Conservation (phyloP, 2,797 vertebrate genomes). For the Pelobates cultripes region DNA sequence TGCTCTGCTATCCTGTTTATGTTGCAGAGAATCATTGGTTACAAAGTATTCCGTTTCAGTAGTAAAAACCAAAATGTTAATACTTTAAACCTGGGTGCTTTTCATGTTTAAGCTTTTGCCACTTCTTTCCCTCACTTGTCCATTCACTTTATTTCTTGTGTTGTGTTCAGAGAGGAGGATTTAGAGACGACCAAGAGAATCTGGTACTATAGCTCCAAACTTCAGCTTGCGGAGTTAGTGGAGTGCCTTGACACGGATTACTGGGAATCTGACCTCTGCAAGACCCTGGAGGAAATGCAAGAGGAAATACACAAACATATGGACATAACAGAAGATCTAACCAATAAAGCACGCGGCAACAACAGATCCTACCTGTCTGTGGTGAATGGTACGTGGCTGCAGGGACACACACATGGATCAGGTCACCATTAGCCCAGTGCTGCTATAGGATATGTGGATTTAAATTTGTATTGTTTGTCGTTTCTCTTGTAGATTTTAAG, state of each 20-base stretch:
- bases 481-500: too few relatives aligned
- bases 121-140: too few relatives aligned
- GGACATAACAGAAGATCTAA: slow-evolving; percentile 94
- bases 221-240: slow-evolving; percentile 90
- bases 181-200: slow-evolving; percentile 89
- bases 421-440: too few relatives aligned
- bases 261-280: slow-evolving; percentile 90
- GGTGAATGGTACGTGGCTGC: slow-evolving; percentile 81
- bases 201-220: slow-evolving; percentile 97
- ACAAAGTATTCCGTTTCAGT: too few relatives aligned
- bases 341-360: slow-evolving; percentile 90
- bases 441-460: too few relatives aligned
- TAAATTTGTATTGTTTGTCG: too few relatives aligned
- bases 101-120: too few relatives aligned
- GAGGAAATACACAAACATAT: slow-evolving; percentile 92
- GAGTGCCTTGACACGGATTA: slow-evolving; percentile 88
- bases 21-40: too few relatives aligned
- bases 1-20: too few relatives aligned
- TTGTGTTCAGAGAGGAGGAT: slow-evolving; percentile 86
- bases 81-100: too few relatives aligned
- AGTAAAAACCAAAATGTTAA: too few relatives aligned
- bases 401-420: too few relatives aligned
- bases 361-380: slow-evolving; percentile 92
- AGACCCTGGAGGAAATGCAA: slow-evolving; percentile 87
- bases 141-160: background rate